A percentile compares a stretch with the other conserved stretches of the same genome.
phyloP scores from a whole-genome alignment of 2,113 vertebrate genomes.

The Cervus canadensis region DNA sequence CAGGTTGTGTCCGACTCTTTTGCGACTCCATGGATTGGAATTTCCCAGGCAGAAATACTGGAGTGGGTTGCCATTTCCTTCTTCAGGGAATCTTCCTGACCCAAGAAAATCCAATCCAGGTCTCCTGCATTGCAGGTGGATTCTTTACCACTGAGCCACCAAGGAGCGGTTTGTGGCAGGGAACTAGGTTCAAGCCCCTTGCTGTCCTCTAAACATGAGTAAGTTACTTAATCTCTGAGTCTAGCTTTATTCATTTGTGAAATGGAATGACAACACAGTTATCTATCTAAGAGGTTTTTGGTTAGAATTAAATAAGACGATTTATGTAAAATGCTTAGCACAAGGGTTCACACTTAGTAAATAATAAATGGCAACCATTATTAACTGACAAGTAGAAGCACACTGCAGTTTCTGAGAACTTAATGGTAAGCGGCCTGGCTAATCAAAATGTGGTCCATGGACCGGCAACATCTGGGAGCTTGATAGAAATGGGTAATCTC shows the following conservation, averaged over 20 bases:
- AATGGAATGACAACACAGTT: background rate
- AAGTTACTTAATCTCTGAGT: background rate
- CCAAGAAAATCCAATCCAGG: background rate
- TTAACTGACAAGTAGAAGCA: background rate
- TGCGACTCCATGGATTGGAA: background rate
- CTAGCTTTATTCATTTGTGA: background rate
- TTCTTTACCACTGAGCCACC: background rate
- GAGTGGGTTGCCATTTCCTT: background rate
- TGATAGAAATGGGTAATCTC: background rate
- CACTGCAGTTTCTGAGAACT: background rate
- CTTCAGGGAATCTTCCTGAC: background rate
- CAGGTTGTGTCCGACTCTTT: background rate
- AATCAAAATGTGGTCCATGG: background rate
- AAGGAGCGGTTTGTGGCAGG: background rate
- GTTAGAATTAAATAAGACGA: background rate
- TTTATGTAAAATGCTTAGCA: background rate
- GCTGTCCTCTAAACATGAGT: background rate
- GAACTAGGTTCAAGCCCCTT: background rate
- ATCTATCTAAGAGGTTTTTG: background rate
- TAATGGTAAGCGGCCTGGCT: background rate
- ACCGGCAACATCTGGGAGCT: background rate
- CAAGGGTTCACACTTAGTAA: background rate
- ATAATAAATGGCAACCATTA: background rate
- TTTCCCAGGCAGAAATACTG: background rate
- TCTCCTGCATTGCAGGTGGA: background rate